These are phyloP conservation scores for Eucidaris tribuloides DNA, from an alignment of 35 echinoderm and acorn worm species.

Conservation along the genomic window DNA sequence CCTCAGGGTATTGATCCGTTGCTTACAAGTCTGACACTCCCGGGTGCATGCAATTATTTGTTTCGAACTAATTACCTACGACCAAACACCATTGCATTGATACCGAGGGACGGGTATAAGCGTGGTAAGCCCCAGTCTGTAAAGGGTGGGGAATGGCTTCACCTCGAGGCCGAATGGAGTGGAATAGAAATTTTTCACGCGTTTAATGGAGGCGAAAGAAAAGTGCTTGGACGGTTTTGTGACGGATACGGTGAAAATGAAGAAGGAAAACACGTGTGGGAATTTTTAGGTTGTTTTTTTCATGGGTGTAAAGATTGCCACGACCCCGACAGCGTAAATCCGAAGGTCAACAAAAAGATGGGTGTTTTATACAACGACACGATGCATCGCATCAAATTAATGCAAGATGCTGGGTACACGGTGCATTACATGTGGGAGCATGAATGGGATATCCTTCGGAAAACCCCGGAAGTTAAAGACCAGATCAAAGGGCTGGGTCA, in stretches of 20 bases:
- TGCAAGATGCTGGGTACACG: not conserved
- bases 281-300: not conserved
- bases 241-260: not conserved
- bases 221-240: not conserved
- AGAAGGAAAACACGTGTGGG: not conserved
- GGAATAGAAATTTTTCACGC: not conserved
- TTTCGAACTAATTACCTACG: not conserved
- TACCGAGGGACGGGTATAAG: not conserved
- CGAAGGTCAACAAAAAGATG: not conserved
- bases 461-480: not conserved
- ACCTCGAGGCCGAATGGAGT: not conserved
- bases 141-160: not conserved
- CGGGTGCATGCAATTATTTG: not conserved
- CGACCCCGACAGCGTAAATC: not conserved
- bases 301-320: not conserved
- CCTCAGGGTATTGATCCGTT: not conserved
- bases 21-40: not conserved
- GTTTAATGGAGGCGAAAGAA: not conserved
- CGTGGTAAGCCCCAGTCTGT: not conserved
- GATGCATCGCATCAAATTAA: not conserved
- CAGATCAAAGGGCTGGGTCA: not conserved
- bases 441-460: not conserved
- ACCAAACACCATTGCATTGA: not conserved
- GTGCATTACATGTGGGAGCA: not conserved
- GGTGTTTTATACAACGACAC: not conserved